phyloP scores from a whole-genome alignment of 2,113 vertebrate species.

The Alouatta palliata region DNA sequence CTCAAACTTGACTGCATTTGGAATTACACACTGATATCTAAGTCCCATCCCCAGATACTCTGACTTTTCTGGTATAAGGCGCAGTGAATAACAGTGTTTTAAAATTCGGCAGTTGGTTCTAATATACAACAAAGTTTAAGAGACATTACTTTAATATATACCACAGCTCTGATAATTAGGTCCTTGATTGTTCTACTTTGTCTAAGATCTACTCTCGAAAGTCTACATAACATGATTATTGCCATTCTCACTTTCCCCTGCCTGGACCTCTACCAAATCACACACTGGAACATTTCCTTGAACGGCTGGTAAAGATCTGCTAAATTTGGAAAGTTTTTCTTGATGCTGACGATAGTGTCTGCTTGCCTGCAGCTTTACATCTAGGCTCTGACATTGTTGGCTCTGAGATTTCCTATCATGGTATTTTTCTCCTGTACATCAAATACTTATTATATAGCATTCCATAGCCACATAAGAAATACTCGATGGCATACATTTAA shows the following conservation, averaged over 20 bases:
- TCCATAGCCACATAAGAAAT: not conserved
- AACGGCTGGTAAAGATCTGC: not conserved
- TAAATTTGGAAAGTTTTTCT: slow-evolving; percentile 29
- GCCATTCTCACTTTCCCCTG: not conserved
- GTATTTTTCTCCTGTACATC: not conserved
- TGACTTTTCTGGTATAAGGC: not conserved
- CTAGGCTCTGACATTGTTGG: not conserved
- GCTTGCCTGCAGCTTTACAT: not conserved
- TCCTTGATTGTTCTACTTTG: not conserved
- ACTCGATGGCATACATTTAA: not conserved
- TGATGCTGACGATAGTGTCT: not conserved
- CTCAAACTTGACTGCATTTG: not conserved
- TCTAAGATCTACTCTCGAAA: not conserved
- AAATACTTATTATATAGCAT: not conserved
- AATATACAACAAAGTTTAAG: not conserved
- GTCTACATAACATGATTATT: not conserved
- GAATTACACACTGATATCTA: not conserved
- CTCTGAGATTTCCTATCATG: not conserved
- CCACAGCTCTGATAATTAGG: not conserved
- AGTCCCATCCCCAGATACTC: not conserved
- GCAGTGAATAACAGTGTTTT: not conserved
- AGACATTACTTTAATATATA: not conserved
- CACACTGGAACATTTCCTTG: not conserved
- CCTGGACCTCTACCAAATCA: not conserved
- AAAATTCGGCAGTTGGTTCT: not conserved